Percentiles rank a stretch among this genome's conserved stretches.
phyloP scores from a whole-genome alignment of 2,113 vertebrate genomes.

The Paradisaea rubra region DNA sequence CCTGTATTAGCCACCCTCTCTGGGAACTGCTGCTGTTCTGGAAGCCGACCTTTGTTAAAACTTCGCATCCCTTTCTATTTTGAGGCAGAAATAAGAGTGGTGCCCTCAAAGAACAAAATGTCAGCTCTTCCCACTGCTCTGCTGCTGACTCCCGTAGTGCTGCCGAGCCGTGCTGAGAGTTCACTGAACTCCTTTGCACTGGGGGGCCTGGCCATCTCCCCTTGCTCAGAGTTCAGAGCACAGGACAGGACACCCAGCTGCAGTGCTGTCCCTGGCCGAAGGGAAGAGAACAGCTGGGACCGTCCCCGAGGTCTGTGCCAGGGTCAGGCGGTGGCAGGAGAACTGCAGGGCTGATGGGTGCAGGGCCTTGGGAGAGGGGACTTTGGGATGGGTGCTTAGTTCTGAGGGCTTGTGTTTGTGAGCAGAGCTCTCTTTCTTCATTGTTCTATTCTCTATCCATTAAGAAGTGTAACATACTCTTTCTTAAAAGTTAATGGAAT shows the following conservation, averaged over 20 bases:
- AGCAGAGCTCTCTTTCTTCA: neutral
- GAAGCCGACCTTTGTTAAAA: neutral
- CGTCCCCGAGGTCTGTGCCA: neutral
- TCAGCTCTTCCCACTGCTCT: neutral
- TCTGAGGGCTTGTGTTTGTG: neutral
- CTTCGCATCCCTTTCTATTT: neutral
- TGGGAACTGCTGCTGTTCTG: neutral
- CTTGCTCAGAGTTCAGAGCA: neutral
- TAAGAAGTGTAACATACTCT: neutral
- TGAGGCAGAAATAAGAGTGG: neutral
- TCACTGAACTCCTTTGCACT: neutral
- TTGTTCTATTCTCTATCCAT: neutral
- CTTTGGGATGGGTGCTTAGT: neutral
- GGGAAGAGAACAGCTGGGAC: neutral
- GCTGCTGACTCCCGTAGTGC: neutral
- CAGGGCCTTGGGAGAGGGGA: neutral
- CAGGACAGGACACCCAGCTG: neutral
- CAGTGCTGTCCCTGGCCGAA: neutral
- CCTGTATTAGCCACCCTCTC: neutral
- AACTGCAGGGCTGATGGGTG: neutral
- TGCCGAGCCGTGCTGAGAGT: neutral
- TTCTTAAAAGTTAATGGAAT: neutral
- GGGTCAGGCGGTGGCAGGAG: neutral
- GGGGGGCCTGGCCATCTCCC: neutral
- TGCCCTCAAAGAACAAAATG: neutral